Conservation (phyloP, 2,113 vertebrate genomes). For the Cisticola juncidis region DNA sequence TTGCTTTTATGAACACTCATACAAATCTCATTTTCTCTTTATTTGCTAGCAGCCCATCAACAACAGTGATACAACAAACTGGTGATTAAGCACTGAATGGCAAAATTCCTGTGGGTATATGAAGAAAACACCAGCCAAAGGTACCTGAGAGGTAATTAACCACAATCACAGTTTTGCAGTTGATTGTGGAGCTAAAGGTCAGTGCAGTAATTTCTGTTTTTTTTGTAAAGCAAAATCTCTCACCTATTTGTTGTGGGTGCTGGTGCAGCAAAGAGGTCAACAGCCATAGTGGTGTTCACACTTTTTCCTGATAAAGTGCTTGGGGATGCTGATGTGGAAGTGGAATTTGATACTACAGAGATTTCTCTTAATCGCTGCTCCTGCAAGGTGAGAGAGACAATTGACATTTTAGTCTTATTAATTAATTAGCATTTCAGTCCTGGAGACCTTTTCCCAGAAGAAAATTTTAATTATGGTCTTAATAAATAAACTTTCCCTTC, state of each 20-base stretch:
- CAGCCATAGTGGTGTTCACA: conserved; percentile 78
- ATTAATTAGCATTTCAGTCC: neutral
- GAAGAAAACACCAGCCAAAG: neutral
- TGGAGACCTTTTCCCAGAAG: neutral
- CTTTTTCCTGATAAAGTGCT: conserved; percentile 88
- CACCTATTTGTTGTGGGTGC: conserved; percentile 86
- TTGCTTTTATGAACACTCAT: fast-evolving
- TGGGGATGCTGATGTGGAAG: conserved; percentile 82
- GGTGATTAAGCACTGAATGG: neutral
- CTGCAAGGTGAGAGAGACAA: conserved; percentile 46
- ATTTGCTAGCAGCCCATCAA: neutral
- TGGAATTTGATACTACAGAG: conserved; percentile 80
- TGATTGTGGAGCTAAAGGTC: neutral
- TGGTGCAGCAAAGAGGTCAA: conserved; percentile 84
- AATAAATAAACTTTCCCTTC: neutral
- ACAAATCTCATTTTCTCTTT: neutral
- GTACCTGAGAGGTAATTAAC: neutral
- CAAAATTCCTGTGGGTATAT: neutral
- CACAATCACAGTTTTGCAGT: neutral
- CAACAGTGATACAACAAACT: neutral
- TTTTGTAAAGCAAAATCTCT: neutral
- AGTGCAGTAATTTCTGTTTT: neutral
- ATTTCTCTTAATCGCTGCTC: conserved; percentile 86
- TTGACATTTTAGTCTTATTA: neutral
- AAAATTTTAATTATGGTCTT: neutral